Evolutionary conservation across 2,888 invertebrate genomes (phyloP).

Genomic region (Eledone cirrhosa): DNA sequence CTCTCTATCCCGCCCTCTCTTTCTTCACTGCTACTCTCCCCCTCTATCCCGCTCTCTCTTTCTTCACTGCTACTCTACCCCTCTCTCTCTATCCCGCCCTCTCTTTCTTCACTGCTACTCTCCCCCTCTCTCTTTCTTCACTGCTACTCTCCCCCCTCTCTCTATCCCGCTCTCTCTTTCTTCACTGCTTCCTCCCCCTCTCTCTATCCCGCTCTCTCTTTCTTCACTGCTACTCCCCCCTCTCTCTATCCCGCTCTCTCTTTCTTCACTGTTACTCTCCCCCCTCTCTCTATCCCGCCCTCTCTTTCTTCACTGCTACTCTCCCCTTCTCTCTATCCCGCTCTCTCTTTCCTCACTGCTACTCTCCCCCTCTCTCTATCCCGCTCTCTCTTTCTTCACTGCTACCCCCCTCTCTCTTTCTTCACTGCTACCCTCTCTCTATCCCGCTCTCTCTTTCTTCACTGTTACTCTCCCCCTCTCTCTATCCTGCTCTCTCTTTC

Average conservation of each 20-base stretch:
- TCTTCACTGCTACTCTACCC: neutral
- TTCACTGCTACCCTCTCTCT: neutral
- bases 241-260: neutral
- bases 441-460: neutral
- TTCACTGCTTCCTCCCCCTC: neutral
- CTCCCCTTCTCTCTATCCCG: neutral
- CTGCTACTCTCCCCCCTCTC: neutral
- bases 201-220: neutral
- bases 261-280: neutral
- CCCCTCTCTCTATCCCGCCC: neutral
- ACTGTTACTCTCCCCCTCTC: neutral
- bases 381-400: neutral
- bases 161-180: no score
- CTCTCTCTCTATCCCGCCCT: no score
- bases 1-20: no score
- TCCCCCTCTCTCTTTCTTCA: neutral
- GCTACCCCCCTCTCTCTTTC: neutral
- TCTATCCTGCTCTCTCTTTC: neutral
- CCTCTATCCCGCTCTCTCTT: no score
- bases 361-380: neutral
- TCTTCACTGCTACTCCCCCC: neutral
- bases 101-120: no score
- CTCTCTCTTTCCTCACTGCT: neutral
- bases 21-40: no score
- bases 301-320: neutral